phyloP scores from a whole-genome alignment of 1,140 invertebrate species.

The Trinorchestia longiramus region DNA sequence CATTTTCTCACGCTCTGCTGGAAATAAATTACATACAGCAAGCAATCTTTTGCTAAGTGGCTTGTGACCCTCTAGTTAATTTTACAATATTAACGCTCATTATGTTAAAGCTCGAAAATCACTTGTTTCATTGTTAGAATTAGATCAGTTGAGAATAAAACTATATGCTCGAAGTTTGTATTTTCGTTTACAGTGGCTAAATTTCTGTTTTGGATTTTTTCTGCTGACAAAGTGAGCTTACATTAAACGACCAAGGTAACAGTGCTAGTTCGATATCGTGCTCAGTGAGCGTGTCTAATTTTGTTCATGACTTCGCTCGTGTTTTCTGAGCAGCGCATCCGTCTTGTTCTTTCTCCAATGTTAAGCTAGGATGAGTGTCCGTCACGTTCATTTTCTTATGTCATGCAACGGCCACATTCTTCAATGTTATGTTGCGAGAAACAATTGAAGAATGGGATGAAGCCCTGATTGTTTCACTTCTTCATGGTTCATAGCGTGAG shows the following conservation, averaged over 20 bases:
- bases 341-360: not conserved
- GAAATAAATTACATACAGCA: not conserved
- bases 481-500: not conserved
- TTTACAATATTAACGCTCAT: not conserved
- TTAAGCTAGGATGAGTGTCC: not conserved
- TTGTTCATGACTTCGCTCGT: not conserved
- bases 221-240: not conserved
- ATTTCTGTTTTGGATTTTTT: not conserved
- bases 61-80: not conserved
- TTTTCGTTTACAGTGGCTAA: not conserved
- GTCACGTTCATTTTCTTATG: not conserved
- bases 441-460: not conserved
- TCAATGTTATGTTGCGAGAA: not conserved
- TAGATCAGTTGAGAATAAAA: too few relatives aligned
- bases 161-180: not conserved
- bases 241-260: not conserved
- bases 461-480: not conserved
- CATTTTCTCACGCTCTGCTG: not conserved
- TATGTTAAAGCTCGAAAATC: too few relatives aligned
- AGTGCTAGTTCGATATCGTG: not conserved
- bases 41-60: not conserved
- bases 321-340: not conserved
- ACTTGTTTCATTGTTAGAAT: too few relatives aligned
- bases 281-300: not conserved
- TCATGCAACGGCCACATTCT: not conserved